Percentiles rank a stretch among this genome's conserved stretches.
These are phyloP conservation scores for Physeter macrocephalus DNA, from an alignment of 2,113 vertebrate species.

Conservation along the genomic window DNA sequence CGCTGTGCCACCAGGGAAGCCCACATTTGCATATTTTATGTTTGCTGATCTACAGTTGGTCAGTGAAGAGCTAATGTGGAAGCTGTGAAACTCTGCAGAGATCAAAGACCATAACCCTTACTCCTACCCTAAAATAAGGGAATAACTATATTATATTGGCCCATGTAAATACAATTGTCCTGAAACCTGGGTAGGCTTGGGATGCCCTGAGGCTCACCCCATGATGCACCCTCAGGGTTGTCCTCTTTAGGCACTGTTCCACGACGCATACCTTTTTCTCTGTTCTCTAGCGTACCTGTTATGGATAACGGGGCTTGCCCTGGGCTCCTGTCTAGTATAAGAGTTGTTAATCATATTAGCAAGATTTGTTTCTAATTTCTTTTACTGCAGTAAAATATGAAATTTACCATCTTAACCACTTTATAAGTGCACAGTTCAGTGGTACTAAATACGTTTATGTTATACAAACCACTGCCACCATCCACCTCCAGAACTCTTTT, in stretches of 20 bases:
- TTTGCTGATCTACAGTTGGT: not conserved
- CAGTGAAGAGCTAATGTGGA: not conserved
- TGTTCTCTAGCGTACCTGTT: not conserved
- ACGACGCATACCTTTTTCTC: not conserved
- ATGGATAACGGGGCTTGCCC: not conserved
- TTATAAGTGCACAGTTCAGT: not conserved
- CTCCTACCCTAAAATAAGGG: not conserved
- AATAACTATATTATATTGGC: not conserved
- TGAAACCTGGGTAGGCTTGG: not conserved
- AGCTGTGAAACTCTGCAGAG: not conserved
- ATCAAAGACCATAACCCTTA: not conserved
- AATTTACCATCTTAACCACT: not conserved
- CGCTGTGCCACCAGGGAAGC: too few species aligned
- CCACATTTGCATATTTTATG: not conserved
- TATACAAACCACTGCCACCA: not conserved
- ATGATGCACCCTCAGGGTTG: not conserved
- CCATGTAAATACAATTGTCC: not conserved
- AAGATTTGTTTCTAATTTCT: not conserved
- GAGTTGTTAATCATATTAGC: not conserved
- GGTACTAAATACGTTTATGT: not conserved
- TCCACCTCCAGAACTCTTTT: not conserved
- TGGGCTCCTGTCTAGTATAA: not conserved
- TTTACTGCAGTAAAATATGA: not conserved
- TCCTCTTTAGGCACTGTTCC: not conserved
- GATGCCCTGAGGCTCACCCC: not conserved